Evolutionary conservation across 2,888 invertebrate genomes (phyloP).

Genomic region (Leptopilina drosophilae): DNA sequence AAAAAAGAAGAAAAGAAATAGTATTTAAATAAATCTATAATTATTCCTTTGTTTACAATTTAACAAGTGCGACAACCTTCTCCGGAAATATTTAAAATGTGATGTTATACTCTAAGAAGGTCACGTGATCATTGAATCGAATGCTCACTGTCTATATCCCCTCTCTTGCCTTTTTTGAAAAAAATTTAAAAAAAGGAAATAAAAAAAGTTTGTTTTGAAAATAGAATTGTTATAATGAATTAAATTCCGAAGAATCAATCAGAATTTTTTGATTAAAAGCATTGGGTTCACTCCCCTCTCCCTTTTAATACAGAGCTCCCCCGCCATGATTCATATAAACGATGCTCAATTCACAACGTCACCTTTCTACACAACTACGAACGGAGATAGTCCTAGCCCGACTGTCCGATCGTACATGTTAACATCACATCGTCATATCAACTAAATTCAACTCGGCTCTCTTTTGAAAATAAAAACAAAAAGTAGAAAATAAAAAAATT

Average conservation of each 20-base stretch:
- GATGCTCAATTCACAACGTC: conserved; percentile 44
- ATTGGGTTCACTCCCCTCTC: conserved; percentile 32
- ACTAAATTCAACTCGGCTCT: background rate
- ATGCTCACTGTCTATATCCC: background rate
- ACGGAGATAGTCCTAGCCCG: conserved; percentile 50
- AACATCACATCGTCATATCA: background rate
- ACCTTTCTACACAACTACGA: conserved; percentile 45
- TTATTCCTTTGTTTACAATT: conserved; percentile 1
- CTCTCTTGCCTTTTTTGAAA: background rate
- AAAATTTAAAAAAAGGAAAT: background rate
- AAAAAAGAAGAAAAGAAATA: background rate
- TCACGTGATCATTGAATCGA: conserved; percentile 16
- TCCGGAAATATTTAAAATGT: conserved; percentile 8
- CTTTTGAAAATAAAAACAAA: no score
- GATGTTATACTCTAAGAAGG: background rate
- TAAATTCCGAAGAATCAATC: background rate
- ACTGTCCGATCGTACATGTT: conserved; percentile 36
- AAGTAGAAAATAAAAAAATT: background rate
- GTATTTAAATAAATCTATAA: background rate
- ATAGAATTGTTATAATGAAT: no score
- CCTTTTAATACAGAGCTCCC: background rate
- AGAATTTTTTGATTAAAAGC: background rate
- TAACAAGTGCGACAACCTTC: background rate
- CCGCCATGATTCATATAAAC: conserved; percentile 43
- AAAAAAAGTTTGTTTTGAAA: no score